A percentile compares a stretch with the other conserved stretches of the same genome.
Evolutionary conservation across 2,113 vertebrate species (phyloP).

Genomic region (Aptenodytes forsteri): DNA sequence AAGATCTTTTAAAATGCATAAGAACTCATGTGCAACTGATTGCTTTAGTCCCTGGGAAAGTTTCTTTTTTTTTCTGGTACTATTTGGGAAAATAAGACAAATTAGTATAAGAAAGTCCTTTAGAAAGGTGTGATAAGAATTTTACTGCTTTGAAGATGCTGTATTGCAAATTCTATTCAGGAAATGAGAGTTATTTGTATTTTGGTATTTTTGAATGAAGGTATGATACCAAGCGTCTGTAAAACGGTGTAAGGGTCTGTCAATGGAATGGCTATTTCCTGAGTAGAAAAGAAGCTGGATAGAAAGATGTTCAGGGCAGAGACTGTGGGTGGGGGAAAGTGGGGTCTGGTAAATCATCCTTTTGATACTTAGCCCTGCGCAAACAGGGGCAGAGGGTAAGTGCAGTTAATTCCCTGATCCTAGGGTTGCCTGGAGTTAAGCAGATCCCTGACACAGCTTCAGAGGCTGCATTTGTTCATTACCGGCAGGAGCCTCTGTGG

Average conservation of each 20-base stretch:
- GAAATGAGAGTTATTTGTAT: not conserved
- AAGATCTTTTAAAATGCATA: not conserved
- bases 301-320: not conserved
- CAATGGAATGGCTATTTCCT: not conserved
- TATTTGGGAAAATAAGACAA: not conserved
- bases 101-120: not conserved
- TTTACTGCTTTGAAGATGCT: not conserved
- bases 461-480: not conserved
- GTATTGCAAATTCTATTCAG: not conserved
- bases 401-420: not conserved
- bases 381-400: not conserved
- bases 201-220: not conserved
- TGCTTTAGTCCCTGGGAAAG: not conserved
- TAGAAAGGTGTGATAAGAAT: not conserved
- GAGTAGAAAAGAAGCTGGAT: not conserved
- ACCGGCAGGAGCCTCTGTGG: not conserved
- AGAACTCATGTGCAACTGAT: not conserved
- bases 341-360: not conserved
- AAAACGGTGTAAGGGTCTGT: not conserved
- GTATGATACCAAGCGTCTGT: not conserved
- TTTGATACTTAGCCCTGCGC: not conserved
- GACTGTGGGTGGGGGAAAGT: not conserved
- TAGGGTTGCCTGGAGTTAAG: not conserved
- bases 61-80: not conserved
- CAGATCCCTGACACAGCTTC: not conserved